Evolutionary conservation across 2,113 vertebrate genomes (phyloP).

Genomic region (Aplodontia rufa): DNA sequence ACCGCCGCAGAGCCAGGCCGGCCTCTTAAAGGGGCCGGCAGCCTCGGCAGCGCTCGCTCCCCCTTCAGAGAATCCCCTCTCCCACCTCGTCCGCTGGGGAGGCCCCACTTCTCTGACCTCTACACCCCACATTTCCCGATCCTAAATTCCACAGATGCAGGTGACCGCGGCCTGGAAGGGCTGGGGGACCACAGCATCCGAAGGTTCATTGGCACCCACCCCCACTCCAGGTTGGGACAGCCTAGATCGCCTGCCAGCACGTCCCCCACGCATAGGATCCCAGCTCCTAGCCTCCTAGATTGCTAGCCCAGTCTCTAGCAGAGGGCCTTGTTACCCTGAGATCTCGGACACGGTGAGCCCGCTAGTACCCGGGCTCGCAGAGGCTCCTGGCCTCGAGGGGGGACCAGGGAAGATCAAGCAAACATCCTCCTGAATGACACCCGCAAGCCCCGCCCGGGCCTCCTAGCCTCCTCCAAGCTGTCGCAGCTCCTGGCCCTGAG

Average conservation of each 20-base stretch:
- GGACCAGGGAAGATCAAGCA: not conserved
- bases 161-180: not conserved
- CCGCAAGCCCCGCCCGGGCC: not conserved
- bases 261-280: not conserved
- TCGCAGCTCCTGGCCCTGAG: no score
- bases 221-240: not conserved
- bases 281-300: not conserved
- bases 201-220: not conserved
- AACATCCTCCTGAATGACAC: not conserved
- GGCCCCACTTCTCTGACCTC: not conserved
- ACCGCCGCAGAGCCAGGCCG: slow-evolving; percentile 48
- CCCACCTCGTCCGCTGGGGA: not conserved
- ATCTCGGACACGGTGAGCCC: not conserved
- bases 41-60: not conserved
- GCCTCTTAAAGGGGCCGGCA: slow-evolving; percentile 70
- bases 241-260: not conserved
- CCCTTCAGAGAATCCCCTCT: not conserved
- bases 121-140: not conserved
- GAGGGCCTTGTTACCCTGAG: not conserved
- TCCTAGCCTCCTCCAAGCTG: no score
- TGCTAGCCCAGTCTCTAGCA: not conserved
- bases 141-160: not conserved
- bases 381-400: not conserved
- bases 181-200: not conserved
- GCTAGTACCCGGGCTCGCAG: not conserved